These are phyloP conservation scores for Tinea pellionella DNA, from an alignment of 2,888 invertebrate species.

Conservation along the genomic window DNA sequence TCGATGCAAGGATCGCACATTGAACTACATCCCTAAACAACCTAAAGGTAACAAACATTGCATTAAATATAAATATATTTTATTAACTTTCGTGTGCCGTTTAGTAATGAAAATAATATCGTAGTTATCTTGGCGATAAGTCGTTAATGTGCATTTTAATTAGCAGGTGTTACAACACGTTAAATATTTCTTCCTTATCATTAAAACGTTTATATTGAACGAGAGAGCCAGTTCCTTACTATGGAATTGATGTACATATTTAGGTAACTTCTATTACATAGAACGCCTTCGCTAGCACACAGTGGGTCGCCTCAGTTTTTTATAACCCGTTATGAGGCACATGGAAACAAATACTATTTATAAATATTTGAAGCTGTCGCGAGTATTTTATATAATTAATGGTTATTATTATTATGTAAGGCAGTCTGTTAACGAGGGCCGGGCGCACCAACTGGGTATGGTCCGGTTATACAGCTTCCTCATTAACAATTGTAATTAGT, in stretches of 20 bases:
- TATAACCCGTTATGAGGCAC: too few species aligned
- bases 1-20: slow-evolving; percentile 88
- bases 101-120: neutral
- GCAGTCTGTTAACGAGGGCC: neutral
- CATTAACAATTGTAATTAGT: slow-evolving; percentile 50
- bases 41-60: slow-evolving; percentile 75
- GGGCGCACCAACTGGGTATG: slow-evolving; percentile 7
- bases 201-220: too few species aligned
- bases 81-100: too few species aligned
- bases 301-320: too few species aligned
- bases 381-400: neutral
- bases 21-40: slow-evolving; percentile 82
- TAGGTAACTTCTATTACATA: too few species aligned
- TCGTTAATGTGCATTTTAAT: neutral
- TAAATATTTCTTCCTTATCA: neutral
- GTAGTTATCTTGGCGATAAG: neutral
- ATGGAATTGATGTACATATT: too few species aligned
- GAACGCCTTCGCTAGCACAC: too few species aligned
- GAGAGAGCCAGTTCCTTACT: too few species aligned
- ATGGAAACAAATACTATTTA: neutral
- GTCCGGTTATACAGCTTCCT: slow-evolving; percentile 43
- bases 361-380: neutral
- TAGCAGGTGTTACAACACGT: neutral
- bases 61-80: neutral
- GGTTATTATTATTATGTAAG: neutral